Base-by-base conservation (phyloP, 2,797 vertebrate genomes). In the Emys orbicularis region DNA sequence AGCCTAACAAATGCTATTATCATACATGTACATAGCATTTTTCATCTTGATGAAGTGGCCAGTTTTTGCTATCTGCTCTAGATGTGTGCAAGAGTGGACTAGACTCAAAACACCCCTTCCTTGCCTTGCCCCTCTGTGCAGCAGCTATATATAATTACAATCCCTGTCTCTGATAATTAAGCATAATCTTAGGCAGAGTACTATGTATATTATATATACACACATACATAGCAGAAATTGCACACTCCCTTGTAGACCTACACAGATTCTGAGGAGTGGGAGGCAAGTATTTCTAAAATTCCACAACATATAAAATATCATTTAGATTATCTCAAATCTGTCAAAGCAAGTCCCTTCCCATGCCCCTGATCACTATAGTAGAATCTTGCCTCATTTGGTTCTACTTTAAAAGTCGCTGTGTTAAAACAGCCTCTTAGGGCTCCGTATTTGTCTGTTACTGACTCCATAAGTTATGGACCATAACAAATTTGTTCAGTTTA, bases 361-460 rank as follows among this genome's bases (percentile, higher is more conserved):
- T 21, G 59, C 47, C 4, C n/a, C 25, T 68, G 25, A 0, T 44
- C 65, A 68, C 16, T 6, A 25, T 52, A 21, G 27, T 9, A 88
- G 59, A 87, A 84, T 49, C 74, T 27, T 37, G 52, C 80, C 49
- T 8, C 18, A 59, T 19, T 49, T 49, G 10, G 23, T 65, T 95
- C 31, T 82, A 29, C 47, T 91, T 79, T 41, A 81, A 83, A 97
- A 94, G 89, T 88, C 2, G 12, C 6, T 15, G 44, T 2, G 16
- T 5, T 2, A 5, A 18, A 87, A 74, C 31, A 5, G 29, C 31
- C 6, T 23, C 5, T 83, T 29, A 5, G 52, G 74, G 79, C 15
- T 84, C 65, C 47, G 16, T 2, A 1, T 84, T 90, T 84, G 37
- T 50, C 68, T 94, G 80, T 44, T 59, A 12, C 12, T 8, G 5